Evolutionary conservation across 2,113 vertebrate genomes (phyloP).

Genomic region (Oplegnathus fasciatus): DNA sequence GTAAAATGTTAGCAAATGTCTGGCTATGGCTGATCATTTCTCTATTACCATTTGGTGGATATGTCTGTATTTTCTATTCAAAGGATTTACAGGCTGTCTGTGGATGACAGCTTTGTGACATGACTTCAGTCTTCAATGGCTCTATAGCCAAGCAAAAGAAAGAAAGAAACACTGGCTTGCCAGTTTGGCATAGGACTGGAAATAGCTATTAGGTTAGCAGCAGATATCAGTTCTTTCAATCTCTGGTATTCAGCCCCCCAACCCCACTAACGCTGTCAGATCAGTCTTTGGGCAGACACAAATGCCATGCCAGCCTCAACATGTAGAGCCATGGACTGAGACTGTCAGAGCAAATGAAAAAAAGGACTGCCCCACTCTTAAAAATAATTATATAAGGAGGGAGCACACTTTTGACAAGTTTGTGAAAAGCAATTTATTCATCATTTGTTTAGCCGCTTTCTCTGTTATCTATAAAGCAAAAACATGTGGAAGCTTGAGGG

Average conservation of each 20-base stretch:
- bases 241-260: slow-evolving; percentile 69
- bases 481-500: background rate
- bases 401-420: background rate
- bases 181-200: slow-evolving; percentile 26
- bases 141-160: background rate
- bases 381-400: slow-evolving; percentile 27
- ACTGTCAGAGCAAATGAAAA: slow-evolving; percentile 46
- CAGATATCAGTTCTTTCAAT: slow-evolving; percentile 62
- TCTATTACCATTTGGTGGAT: background rate
- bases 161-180: background rate
- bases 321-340: slow-evolving; percentile 48
- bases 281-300: slow-evolving; percentile 62
- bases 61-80: background rate
- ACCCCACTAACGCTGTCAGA: slow-evolving; percentile 47
- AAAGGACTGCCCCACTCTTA: slow-evolving; percentile 11
- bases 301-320: slow-evolving; percentile 74
- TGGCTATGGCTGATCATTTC: slow-evolving; percentile 4
- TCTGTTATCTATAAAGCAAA: background rate
- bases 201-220: slow-evolving; percentile 43
- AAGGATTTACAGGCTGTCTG: background rate
- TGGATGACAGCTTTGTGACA: background rate
- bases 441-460: background rate
- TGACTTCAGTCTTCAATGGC: background rate
- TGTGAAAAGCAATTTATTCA: slow-evolving; percentile 3
- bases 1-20: slow-evolving; percentile 19